phyloP scores from a whole-genome alignment of 92 coral and sea anemone genomes.

The Zoanthus solanderi region DNA sequence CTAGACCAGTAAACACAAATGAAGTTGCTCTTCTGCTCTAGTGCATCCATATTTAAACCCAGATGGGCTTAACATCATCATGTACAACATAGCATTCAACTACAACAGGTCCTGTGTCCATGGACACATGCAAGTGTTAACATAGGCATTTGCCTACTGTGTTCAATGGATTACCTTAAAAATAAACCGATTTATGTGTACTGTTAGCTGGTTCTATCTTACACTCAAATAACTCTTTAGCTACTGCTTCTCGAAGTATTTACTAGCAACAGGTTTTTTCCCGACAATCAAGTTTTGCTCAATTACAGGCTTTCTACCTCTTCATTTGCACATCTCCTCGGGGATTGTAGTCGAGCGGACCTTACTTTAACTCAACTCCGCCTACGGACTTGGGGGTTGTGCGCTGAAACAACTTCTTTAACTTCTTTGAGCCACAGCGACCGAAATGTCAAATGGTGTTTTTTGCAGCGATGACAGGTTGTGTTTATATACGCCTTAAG shows the following conservation, averaged over 20 bases:
- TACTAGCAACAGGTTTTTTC: background rate
- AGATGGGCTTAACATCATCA: too few relatives aligned
- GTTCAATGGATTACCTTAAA: too few relatives aligned
- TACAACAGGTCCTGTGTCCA: too few relatives aligned
- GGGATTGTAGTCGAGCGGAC: background rate
- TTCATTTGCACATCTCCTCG: background rate
- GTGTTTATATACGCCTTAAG: slow-evolving; percentile 36
- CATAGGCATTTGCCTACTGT: too few relatives aligned
- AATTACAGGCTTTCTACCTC: slow-evolving; percentile 9
- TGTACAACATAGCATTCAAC: too few relatives aligned
- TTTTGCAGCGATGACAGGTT: slow-evolving; percentile 51
- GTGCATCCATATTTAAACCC: slow-evolving; percentile 35
- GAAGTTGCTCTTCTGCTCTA: slow-evolving; percentile 8
- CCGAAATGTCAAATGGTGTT: slow-evolving; percentile 49
- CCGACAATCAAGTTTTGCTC: slow-evolving; percentile 11
- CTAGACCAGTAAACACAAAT: slow-evolving; percentile 53
- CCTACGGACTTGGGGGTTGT: slow-evolving; percentile 4
- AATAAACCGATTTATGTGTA: too few relatives aligned
- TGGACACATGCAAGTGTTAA: too few relatives aligned
- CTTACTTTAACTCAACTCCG: slow-evolving; percentile 5
- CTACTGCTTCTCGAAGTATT: too few relatives aligned
- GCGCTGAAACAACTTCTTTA: background rate
- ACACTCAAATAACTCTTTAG: too few relatives aligned
- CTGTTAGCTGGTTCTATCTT: too few relatives aligned
- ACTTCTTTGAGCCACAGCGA: slow-evolving; percentile 51